Evolutionary conservation across 2,797 vertebrate species (phyloP).

Genomic region (Mergus octosetaceus): DNA sequence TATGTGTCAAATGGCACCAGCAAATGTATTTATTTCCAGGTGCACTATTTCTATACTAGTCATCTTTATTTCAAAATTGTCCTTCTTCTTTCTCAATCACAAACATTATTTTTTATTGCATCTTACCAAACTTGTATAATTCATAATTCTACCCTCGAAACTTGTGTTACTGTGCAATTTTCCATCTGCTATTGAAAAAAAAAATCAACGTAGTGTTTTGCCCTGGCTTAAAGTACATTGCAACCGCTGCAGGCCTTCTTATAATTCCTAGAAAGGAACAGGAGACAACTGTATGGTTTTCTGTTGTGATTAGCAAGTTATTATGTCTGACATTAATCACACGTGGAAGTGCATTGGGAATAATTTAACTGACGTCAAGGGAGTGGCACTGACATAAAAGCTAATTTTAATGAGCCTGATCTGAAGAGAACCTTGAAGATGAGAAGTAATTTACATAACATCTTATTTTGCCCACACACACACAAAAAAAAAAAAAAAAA

Average conservation of each 20-base stretch:
- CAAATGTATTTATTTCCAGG: background rate
- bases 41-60: background rate
- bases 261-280: background rate
- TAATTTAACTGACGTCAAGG: background rate
- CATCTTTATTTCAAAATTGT: background rate
- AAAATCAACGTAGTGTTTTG: background rate
- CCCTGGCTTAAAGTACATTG: background rate
- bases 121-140: background rate
- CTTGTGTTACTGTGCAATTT: background rate
- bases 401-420: conserved; percentile 20
- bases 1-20: background rate
- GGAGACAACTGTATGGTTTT: background rate
- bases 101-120: background rate
- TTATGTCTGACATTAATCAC: background rate
- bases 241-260: background rate
- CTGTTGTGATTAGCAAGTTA: background rate
- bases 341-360: background rate
- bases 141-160: background rate
- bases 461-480: background rate
- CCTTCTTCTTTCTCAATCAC: background rate
- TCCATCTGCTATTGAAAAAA: background rate
- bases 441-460: background rate
- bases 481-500: no score
- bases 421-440: background rate
- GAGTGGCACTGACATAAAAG: conserved; percentile 2